Base-by-base conservation (phyloP, 2,888 invertebrate species). In the Diarsia rubi region DNA sequence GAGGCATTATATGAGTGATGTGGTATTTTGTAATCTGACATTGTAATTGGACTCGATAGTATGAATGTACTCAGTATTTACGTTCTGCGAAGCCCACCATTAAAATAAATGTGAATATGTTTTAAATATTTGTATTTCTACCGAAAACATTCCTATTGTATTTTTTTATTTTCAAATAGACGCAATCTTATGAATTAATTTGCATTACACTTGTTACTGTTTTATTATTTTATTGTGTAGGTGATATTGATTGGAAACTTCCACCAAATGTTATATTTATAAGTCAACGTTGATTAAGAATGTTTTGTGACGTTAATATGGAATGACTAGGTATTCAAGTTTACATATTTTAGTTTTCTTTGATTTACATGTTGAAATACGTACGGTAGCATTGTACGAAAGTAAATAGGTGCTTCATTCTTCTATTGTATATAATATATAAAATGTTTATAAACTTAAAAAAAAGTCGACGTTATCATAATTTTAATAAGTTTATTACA, bases 1-100 rank as follows among this genome's bases (percentile, higher is more conserved):
- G 27, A 72, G 44, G 63, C 24, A 67, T 84, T 64, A 24, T 65
- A 52, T 73, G 79, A 78, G 78, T 72, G 88, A 90, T 92, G 92
- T 92, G 93, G 92, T 93, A 93, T 91, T 92, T 90, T 90, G 84
- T 76, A 86, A 75, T 88, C 87, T 82, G 76, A 75, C 73, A 81
- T 69, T 75, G 52, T 79, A 76, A 82, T 82, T 83, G 78, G 83
- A 85, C 71, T 78, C 70, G 59, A 82, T 71, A 70, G 73, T 77
- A 75, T 77, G 73, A 83, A 79, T 84, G 75, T 79, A 83, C 69
- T 73, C 70, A 79, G 82, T 83, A 78, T 83, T 74, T 81, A 76
- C 74, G 74, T 73, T 73, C 64, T 84, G 77, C 74, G 44, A 84
- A 86, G 79, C 91, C 91, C 91, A 90, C 90, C 90, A 90, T 79